These are phyloP conservation scores for Oscheius sp. DNA, from an alignment of 2,888 invertebrate genomes.

Conservation along the genomic window DNA sequence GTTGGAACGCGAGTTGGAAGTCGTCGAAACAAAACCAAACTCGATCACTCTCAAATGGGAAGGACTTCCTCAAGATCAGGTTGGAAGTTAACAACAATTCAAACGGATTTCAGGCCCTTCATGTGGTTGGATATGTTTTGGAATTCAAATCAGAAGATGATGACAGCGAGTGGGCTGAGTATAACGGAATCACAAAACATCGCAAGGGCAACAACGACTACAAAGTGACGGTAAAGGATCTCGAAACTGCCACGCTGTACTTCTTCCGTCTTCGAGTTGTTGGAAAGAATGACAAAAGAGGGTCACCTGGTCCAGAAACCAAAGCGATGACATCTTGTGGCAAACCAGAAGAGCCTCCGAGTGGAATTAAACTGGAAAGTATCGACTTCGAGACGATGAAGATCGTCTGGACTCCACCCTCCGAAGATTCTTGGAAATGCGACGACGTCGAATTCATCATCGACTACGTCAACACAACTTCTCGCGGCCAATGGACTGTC, in stretches of 20 bases:
- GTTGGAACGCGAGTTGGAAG: conserved; percentile 61
- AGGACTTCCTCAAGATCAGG: conserved; percentile 60
- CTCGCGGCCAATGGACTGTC: conserved; percentile 41
- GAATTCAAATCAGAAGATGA: conserved; percentile 69
- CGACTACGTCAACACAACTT: conserved; percentile 67
- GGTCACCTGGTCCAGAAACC: conserved; percentile 68
- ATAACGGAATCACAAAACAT: conserved; percentile 67
- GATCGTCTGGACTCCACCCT: conserved; percentile 66
- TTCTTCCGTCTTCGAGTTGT: conserved; percentile 70
- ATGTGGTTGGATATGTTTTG: conserved; percentile 68
- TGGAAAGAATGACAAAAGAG: conserved; percentile 68
- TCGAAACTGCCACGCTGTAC: conserved; percentile 69
- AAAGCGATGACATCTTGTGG: conserved; percentile 69
- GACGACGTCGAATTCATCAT: conserved; percentile 65
- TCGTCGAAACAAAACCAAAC: conserved; percentile 66
- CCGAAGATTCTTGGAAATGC: conserved; percentile 68
- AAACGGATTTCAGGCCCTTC: conserved; percentile 47
- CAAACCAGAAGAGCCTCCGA: conserved; percentile 66
- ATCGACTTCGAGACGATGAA: conserved; percentile 63
- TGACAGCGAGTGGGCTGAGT: conserved; percentile 63
- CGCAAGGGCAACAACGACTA: conserved; percentile 58
- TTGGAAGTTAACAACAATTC: neutral
- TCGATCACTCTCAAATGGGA: conserved; percentile 68
- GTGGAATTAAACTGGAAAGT: conserved; percentile 61
- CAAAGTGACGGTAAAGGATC: conserved; percentile 60